Evolutionary conservation across 2,113 vertebrate genomes (phyloP), one percentile per base, ranked within the genome.

Genomic region (Lates calcarifer): DNA sequence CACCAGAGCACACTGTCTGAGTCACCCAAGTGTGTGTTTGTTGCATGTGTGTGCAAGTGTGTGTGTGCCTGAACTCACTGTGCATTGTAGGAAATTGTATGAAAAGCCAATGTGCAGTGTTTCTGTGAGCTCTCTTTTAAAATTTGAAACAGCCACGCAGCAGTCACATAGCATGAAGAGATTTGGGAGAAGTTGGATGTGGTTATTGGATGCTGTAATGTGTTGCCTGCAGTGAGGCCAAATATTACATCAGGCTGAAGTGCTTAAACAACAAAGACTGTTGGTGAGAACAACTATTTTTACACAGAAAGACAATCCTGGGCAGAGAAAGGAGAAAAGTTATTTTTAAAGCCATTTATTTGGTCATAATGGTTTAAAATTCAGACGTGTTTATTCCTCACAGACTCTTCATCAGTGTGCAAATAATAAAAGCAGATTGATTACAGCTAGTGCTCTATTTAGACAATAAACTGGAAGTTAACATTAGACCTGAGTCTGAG

Each of bases 1-100:
- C 79, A 81, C 73, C 87, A 90, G 72, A 88, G 84, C 84, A 82
- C 83, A 81, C 17, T 80, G 83, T 84, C 77, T 77, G 85, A 90
- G 77, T 87, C 88, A 87, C 69, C 53, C 83, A 31, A 76, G 49
- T 83, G 79, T 86, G 70, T 83, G 24, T 76, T 22, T 77, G 80
- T 22, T 77, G 80, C 39, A n/a, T 53, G 55, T 70, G 64, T 63
- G 45, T 55, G 31, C 60, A 5, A 35, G 57, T 71, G 45, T 37
- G 43, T 49, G 74, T n/a, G 24, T 65, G 80, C 74, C 55, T 49
- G 73, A 74, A 85, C 69, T 78, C 41, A 45, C 17, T 70, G 69
- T 82, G 67, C 65, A 77, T 74, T 74, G 75, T 33, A 69, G 29
- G 63, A 79, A 86, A 83, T 57, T 37, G 55, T 43, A 62, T 80